Conservation (phyloP, 2,888 invertebrate species). For the Diachrysia chrysitis region DNA sequence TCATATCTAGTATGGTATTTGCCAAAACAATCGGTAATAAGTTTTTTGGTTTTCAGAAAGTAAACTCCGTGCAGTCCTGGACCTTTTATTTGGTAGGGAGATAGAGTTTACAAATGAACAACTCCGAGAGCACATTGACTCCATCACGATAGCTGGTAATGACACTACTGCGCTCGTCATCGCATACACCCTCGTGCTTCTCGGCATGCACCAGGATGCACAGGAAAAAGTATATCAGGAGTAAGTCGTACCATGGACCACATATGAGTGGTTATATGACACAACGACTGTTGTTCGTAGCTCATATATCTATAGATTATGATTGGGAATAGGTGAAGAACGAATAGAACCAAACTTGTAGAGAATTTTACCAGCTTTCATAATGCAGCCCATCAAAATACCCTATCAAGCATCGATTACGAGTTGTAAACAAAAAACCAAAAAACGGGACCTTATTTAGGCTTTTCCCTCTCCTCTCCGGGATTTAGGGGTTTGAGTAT, state of each 20-base stretch:
- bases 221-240: constrained; percentile 75
- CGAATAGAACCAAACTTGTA: too few relatives aligned
- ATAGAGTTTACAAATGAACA: constrained; percentile 87
- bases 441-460: too few relatives aligned
- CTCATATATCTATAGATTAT: too few relatives aligned
- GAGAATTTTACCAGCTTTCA: too few relatives aligned
- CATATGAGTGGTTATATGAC: not conserved
- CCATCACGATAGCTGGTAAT: constrained; percentile 89
- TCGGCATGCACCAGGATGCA: constrained; percentile 79
- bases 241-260: constrained; percentile 65
- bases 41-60: constrained; percentile 70
- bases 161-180: constrained; percentile 86
- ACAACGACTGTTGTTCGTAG: not conserved
- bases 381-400: too few relatives aligned
- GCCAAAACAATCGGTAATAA: too few relatives aligned
- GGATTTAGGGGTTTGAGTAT: too few relatives aligned
- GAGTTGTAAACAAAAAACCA: too few relatives aligned
- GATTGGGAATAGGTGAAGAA: too few relatives aligned
- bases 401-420: too few relatives aligned
- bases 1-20: too few relatives aligned
- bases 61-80: constrained; percentile 79
- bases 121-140: constrained; percentile 89
- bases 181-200: constrained; percentile 81
- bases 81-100: constrained; percentile 84
- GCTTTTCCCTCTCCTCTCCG: too few relatives aligned